Base-by-base conservation (phyloP, 2,888 invertebrate species). In the Caenorhabditis virilis region DNA sequence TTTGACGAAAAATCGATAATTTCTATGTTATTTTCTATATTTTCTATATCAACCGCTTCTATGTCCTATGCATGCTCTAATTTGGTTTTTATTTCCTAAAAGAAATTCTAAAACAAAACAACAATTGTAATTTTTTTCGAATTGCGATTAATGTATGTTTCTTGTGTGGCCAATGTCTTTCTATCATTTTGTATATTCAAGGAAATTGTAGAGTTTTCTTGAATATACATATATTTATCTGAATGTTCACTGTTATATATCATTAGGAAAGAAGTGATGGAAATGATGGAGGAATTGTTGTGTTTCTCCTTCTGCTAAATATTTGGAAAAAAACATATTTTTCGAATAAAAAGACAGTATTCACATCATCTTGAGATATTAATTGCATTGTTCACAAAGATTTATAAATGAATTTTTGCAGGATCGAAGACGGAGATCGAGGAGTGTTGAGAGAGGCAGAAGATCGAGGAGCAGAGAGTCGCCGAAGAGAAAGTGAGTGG, bases 401-500 rank as follows among this genome's bases (percentile, higher is more conserved):
- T 38, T 20, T 6, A 18, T 20, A 18, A 20, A 20, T 38, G 38
- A 7, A 36, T 18, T 36, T 36, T 42, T 42, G n/a, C 42, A 30
- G 45, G 30, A 35, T 48, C 23, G 20, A 20, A n/a, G 25, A 3
- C 11, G 48, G 22, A 30, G 36, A 23, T 48, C 48, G 15, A 36
- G 36, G 16, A 48, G 48, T 48, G 9, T 22, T n/a, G 18, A 33
- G 11, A 42, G n/a, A 36, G 36, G 15, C 7, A 23, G 64, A 15
- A 25, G 64, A 15, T 55, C 64, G 11, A 52, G 60, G 43, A 64
- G 55, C 9, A 48, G 57, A 50, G 57, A 43, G 6, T 66, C 66
- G 15, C 67, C 58, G 1, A 65, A 49, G 45, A 59, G 36, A 30
- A 61, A 62, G 64, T 63, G 26, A 58, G n/a, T n/a, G n/a, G n/a